These are phyloP conservation scores for Macrotus californicus DNA, from an alignment of 2,113 vertebrate genomes.

Conservation along the genomic window DNA sequence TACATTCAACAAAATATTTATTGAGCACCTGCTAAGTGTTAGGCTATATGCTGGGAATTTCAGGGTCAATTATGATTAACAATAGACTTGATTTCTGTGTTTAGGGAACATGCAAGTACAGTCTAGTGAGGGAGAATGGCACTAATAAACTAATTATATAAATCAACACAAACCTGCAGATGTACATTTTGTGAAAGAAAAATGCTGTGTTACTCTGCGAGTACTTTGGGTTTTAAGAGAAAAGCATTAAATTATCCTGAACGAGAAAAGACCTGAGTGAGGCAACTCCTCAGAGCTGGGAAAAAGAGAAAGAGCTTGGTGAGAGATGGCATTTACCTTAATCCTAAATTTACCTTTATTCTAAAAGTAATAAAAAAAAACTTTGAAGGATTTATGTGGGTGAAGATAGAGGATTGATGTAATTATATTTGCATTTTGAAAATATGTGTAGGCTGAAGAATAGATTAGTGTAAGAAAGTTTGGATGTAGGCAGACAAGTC, in stretches of 20 bases:
- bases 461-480: not conserved
- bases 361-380: not conserved
- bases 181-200: not conserved
- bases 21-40: not conserved
- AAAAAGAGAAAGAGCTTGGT: not conserved
- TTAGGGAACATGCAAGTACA: not conserved
- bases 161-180: not conserved
- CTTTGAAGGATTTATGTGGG: not conserved
- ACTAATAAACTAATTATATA: not conserved
- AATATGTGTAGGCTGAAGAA: not conserved
- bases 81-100: not conserved
- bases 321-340: not conserved
- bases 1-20: slow-evolving; percentile 13
- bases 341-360: not conserved
- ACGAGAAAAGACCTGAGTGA: not conserved
- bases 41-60: not conserved
- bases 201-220: not conserved
- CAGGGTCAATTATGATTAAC: not conserved
- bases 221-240: not conserved
- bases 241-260: not conserved
- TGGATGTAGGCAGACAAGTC: not conserved
- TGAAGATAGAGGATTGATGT: not conserved
- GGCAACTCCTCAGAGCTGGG: not conserved
- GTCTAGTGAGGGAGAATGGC: not conserved
- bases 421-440: not conserved